Evolutionary conservation across 2,113 vertebrate genomes (phyloP), one percentile per base, ranked within the genome.

Genomic region (Pyrgilauda ruficollis): DNA sequence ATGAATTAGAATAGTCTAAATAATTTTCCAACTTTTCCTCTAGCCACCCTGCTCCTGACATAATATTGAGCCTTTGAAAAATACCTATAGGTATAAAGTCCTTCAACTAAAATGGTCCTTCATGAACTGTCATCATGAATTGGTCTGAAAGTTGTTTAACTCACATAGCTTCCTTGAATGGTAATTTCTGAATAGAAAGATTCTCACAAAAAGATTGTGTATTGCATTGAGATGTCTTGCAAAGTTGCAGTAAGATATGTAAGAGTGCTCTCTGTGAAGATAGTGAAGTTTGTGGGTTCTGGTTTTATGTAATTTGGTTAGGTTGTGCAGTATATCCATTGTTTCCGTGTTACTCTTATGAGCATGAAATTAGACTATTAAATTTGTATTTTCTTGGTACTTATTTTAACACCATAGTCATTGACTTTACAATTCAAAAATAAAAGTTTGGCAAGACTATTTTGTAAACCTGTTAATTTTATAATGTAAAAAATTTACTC

Each of bases 381-480:
- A 97, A 93, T 98, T 99, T 98, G 96, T 98, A 98, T 98, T 98
- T 98, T 98, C 97, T 97, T 98, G 97, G 97, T 97, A 98, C 98
- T 97, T 98, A 98, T 98, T 98, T 98, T 97, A 97, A 98, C 96
- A 97, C 94, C 97, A 97, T 90, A 97, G 96, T 98, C 97, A 97
- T 96, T 98, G 97, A 98, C 97, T 98, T 98, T 97, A 96, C 97
- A 97, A 95, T 97, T 98, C 97, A 97, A 86, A 98, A 97, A 97
- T 97, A 96, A 97, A 97, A 97, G 97, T 99, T 98, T 98, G 98
- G 97, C 97, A 97, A 98, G 98, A 98, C 97, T 98, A 98, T 99
- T 99, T 99, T 99, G 98, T 99, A 99, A 99, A 98, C 97, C 97
- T 97, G 96, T 98, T 98, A 98, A 98, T 99, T 99, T 99, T 98